These are phyloP conservation scores for Apostichopus parvimensis DNA, from an alignment of 35 echinoderm and acorn worm genomes.

Conservation along the genomic window DNA sequence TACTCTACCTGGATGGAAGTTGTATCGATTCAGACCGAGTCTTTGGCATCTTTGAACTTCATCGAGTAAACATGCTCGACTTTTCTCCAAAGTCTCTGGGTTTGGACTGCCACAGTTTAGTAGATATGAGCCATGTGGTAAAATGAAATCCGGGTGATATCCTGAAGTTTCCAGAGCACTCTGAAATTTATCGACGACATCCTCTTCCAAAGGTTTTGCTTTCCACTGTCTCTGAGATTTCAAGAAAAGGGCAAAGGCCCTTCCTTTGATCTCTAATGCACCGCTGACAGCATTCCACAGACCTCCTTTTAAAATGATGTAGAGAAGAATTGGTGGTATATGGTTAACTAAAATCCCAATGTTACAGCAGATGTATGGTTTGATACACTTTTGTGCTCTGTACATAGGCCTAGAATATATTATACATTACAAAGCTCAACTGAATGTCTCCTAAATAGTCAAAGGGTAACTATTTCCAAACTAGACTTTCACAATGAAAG, in stretches of 20 bases:
- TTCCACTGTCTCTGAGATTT: slow-evolving; percentile 90
- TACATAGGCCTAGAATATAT: too few species aligned
- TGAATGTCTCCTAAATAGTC: too few species aligned
- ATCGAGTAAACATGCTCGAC: slow-evolving; percentile 61
- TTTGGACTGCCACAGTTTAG: slow-evolving; percentile 92
- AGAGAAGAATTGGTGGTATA: background rate
- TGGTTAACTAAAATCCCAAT: background rate
- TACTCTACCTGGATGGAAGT: slow-evolving; percentile 88
- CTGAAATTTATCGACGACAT: slow-evolving; percentile 69
- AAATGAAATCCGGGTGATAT: slow-evolving; percentile 74
- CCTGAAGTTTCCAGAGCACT: slow-evolving; percentile 47
- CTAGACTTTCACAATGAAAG: too few species aligned
- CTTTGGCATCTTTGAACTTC: slow-evolving; percentile 80
- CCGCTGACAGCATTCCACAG: slow-evolving; percentile 74
- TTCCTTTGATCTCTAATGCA: slow-evolving; percentile 72
- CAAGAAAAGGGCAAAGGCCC: slow-evolving; percentile 86
- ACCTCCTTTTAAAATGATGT: slow-evolving; percentile 60
- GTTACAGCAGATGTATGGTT: too few species aligned
- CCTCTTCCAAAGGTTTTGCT: slow-evolving; percentile 80
- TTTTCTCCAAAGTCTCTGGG: slow-evolving; percentile 74
- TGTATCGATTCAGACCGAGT: slow-evolving; percentile 81
- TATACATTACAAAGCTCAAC: background rate
- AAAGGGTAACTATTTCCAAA: too few species aligned
- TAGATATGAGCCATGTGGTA: slow-evolving; percentile 87
- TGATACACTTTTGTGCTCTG: too few species aligned